phyloP scores from a whole-genome alignment of 2,888 invertebrate species.

The Erpobdella octoculata region DNA sequence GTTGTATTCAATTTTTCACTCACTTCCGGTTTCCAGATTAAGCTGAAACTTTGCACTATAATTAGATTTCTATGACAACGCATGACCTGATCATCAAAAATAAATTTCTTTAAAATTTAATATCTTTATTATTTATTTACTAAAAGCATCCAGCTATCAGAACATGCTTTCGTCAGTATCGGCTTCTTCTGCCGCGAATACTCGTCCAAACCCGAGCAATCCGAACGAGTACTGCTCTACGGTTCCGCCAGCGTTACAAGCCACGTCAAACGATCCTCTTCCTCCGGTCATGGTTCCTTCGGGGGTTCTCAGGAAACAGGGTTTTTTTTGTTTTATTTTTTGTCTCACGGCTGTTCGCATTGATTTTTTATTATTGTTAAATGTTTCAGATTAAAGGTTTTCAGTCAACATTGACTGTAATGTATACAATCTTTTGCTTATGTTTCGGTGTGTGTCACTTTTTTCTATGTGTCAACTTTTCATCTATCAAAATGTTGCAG shows the following conservation, averaged over 20 bases:
- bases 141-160: neutral
- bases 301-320: conserved; percentile 67
- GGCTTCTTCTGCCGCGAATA: neutral
- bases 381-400: too few species aligned
- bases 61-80: neutral
- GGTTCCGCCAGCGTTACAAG: conserved; percentile 70
- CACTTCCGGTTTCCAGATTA: too few species aligned
- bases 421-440: too few species aligned
- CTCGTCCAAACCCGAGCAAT: conserved; percentile 69
- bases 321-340: neutral
- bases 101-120: neutral
- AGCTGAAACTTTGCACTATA: too few species aligned
- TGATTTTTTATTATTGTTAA: neutral
- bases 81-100: conserved; percentile 3
- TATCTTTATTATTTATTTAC: neutral
- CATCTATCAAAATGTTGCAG: too few species aligned
- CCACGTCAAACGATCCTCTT: conserved; percentile 55
- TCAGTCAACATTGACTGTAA: too few species aligned
- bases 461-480: too few species aligned
- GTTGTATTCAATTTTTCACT: too few species aligned
- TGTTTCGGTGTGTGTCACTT: too few species aligned
- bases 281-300: conserved; percentile 72
- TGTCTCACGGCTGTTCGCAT: neutral
- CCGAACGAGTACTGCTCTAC: conserved; percentile 79
- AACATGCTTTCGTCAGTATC: conserved; percentile 7